These are phyloP conservation scores for Tenebrio molitor DNA, from an alignment of 1,140 invertebrate species.

Conservation along the genomic window DNA sequence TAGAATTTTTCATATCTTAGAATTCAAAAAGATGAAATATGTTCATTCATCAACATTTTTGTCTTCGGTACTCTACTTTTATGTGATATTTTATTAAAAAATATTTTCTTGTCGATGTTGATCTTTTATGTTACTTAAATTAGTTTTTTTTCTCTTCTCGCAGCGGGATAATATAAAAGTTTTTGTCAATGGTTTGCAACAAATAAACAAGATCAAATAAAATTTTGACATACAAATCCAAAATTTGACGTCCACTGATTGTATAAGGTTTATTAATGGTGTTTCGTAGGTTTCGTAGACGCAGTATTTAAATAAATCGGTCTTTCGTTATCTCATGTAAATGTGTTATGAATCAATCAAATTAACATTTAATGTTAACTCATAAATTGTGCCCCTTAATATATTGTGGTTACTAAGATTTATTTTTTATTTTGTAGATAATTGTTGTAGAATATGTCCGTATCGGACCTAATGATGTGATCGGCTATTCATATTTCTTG, in stretches of 20 bases:
- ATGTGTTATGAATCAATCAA: conserved; percentile 43
- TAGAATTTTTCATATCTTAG: conserved; percentile 27
- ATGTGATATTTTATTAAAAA: conserved; percentile 11
- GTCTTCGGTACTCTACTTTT: conserved; percentile 5
- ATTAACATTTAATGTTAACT: conserved; percentile 45
- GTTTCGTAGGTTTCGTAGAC: conserved; percentile 51
- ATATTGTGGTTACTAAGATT: conserved; percentile 49
- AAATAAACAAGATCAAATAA: conserved; percentile 2
- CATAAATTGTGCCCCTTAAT: conserved; percentile 43
- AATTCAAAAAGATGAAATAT: not conserved
- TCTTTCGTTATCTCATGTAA: conserved; percentile 20
- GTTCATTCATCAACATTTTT: conserved; percentile 1
- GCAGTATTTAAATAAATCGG: conserved; percentile 41
- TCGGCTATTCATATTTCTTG: conserved; percentile 58
- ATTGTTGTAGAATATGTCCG: conserved; percentile 54
- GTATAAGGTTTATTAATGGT: conserved; percentile 23
- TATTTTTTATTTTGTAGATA: conserved; percentile 57
- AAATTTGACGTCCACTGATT: conserved; percentile 52
- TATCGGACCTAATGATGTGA: conserved; percentile 58
- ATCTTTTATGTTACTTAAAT: not conserved
- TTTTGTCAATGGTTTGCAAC: not conserved
- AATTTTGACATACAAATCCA: conserved; percentile 34
- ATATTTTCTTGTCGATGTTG: not conserved
- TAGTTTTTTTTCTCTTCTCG: not conserved
- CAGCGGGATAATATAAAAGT: not conserved